Percentiles rank a stretch among this genome's conserved stretches.
phyloP scores from a whole-genome alignment of 2,113 vertebrate species.

The Acrocephalus arundinaceus region DNA sequence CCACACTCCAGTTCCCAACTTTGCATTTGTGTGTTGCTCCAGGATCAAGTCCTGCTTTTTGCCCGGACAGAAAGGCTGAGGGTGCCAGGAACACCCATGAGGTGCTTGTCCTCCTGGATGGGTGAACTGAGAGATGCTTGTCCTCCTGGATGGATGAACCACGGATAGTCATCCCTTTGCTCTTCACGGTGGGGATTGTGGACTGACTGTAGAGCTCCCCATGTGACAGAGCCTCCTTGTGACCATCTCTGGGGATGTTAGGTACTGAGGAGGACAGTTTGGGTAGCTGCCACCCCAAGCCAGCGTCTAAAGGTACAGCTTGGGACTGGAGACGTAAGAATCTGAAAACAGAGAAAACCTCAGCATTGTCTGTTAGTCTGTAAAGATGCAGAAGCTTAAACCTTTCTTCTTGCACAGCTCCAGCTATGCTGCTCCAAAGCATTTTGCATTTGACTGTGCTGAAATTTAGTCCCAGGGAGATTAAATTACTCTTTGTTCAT shows the following conservation, averaged over 20 bases:
- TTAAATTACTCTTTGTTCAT: slow-evolving; percentile 7
- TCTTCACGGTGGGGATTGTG: background rate
- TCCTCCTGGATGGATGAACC: background rate
- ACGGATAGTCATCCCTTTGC: background rate
- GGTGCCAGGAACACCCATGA: background rate
- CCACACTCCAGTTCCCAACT: background rate
- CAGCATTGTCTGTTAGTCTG: background rate
- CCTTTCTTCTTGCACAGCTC: background rate
- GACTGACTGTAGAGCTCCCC: background rate
- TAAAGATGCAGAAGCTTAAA: background rate
- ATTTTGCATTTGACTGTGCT: slow-evolving; percentile 7
- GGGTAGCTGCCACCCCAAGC: background rate
- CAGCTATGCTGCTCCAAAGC: background rate
- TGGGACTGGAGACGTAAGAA: background rate
- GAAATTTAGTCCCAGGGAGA: background rate
- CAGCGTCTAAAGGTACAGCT: background rate
- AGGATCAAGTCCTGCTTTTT: background rate
- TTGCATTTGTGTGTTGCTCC: background rate
- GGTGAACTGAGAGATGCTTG: background rate
- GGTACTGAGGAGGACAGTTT: background rate
- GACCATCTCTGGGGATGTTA: background rate
- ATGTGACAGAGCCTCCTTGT: background rate
- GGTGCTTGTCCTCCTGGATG: background rate
- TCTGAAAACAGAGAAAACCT: background rate
- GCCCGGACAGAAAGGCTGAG: background rate